Percentiles rank a stretch among this genome's conserved stretches.
These are phyloP conservation scores for Hybognathus amarus DNA, from an alignment of 2,797 vertebrate genomes.

Conservation along the genomic window DNA sequence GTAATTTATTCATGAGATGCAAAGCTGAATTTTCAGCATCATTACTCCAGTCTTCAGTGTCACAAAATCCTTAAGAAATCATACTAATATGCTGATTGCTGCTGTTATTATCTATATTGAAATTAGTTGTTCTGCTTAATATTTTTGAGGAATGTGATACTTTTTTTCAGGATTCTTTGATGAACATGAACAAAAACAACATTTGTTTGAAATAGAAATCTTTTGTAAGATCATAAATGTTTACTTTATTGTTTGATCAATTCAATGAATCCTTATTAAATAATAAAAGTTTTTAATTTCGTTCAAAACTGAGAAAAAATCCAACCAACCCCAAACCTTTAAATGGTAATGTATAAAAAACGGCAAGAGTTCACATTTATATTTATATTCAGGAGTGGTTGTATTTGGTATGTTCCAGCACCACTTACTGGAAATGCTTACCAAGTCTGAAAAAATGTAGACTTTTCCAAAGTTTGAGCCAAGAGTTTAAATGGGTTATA, in stretches of 20 bases:
- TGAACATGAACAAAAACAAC: not conserved
- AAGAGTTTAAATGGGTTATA: not conserved
- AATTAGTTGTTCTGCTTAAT: not conserved
- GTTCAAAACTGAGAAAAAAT: not conserved
- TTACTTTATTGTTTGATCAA: not conserved
- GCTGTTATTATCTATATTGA: not conserved
- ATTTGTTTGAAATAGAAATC: not conserved
- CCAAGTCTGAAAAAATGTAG: not conserved
- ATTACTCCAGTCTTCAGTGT: not conserved
- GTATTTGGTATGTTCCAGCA: not conserved
- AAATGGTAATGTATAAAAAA: not conserved
- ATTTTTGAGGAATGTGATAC: too few relatives aligned
- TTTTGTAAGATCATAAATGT: not conserved
- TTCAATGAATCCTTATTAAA: not conserved
- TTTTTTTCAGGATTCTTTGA: not conserved
- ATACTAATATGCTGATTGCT: not conserved
- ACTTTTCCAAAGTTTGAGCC: constrained; percentile 23
- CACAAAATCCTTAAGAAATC: not conserved
- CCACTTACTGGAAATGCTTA: constrained; percentile 30
- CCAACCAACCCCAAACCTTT: not conserved
- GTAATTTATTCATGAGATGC: not conserved
- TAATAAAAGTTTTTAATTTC: not conserved
- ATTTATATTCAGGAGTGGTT: not conserved
- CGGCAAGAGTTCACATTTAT: not conserved
- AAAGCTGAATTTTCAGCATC: not conserved